phyloP scores from a whole-genome alignment of 2,113 vertebrate genomes.

The Rhizomys pruinosus region DNA sequence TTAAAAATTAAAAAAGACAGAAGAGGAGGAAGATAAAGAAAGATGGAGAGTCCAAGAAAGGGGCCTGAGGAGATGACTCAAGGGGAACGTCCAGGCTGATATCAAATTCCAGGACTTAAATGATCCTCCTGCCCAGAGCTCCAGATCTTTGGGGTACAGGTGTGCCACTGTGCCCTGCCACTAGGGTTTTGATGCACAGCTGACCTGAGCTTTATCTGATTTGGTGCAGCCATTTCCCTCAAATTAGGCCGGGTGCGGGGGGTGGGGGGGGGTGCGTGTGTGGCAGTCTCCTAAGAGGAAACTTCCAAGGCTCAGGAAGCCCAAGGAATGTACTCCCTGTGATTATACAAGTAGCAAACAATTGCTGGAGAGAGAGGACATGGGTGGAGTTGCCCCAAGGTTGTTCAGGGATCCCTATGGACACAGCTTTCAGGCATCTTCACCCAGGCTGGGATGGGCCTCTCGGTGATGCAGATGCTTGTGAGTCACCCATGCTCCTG shows the following conservation, averaged over 20 bases:
- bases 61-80: not conserved
- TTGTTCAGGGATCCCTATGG: no score
- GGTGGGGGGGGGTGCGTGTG: no score
- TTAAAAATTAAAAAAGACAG: no score
- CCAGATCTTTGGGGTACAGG: not conserved
- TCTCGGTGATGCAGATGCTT: not conserved
- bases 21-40: not conserved
- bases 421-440: no score
- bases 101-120: not conserved
- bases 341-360: not conserved
- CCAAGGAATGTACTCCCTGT: not conserved
- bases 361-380: not conserved
- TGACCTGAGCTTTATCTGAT: not conserved
- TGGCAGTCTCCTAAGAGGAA: not conserved
- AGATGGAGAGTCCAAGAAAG: not conserved
- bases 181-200: not conserved
- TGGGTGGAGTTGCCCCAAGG: not conserved
- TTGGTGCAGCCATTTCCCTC: not conserved
- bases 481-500: not conserved
- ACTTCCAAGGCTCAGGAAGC: not conserved
- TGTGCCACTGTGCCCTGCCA: not conserved
- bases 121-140: not conserved
- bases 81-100: not conserved
- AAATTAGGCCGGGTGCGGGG: no score
- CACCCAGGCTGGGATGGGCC: not conserved